Percentiles rank a stretch among this genome's conserved stretches.
These are phyloP conservation scores for Lordiphosa clarofinis DNA, from an alignment of 1,140 invertebrate species.

Conservation along the genomic window DNA sequence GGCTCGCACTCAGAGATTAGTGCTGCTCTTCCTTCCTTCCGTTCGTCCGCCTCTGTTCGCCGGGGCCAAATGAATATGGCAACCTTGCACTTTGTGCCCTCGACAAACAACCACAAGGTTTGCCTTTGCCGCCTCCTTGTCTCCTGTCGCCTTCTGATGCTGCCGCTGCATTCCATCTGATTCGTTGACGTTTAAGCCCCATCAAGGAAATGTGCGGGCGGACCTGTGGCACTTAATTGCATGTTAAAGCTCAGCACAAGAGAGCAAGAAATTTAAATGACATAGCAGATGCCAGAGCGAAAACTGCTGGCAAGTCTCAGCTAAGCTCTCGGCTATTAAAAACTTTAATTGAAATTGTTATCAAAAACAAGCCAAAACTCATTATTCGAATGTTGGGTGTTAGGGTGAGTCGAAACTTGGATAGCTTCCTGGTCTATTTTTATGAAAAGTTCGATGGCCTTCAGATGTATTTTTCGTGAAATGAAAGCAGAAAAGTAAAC, in stretches of 20 bases:
- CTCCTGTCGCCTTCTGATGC: slow-evolving; percentile 7
- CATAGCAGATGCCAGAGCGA: slow-evolving; percentile 31
- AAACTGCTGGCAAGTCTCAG: slow-evolving; percentile 21
- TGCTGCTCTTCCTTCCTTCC: slow-evolving; percentile 62
- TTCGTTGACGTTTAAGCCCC: slow-evolving; percentile 17
- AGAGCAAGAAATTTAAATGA: slow-evolving; percentile 19
- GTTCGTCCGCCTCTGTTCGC: slow-evolving; percentile 8
- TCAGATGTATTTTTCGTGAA: too few relatives aligned
- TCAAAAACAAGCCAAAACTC: slow-evolving; percentile 24
- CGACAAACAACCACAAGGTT: slow-evolving; percentile 59
- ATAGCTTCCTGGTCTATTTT: too few relatives aligned
- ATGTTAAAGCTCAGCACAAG: slow-evolving; percentile 19
- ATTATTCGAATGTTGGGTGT: slow-evolving; percentile 20
- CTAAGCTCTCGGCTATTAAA: slow-evolving; percentile 30
- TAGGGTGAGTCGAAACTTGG: slow-evolving; percentile 21
- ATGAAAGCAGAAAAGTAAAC: too few relatives aligned
- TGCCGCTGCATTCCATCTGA: slow-evolving; percentile 9
- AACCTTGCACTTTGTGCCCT: slow-evolving; percentile 67
- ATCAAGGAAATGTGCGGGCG: slow-evolving; percentile 16
- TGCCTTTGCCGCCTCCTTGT: slow-evolving; percentile 12
- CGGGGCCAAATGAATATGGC: slow-evolving; percentile 54
- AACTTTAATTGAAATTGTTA: slow-evolving; percentile 51
- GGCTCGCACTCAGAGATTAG: slow-evolving; percentile 64
- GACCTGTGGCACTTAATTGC: slow-evolving; percentile 34
- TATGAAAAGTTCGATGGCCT: too few relatives aligned